A percentile compares a stretch with the other conserved stretches of the same genome.
These are phyloP conservation scores for Tokudaia muenninki DNA, from an alignment of 2,797 vertebrate genomes.

Conservation along the genomic window DNA sequence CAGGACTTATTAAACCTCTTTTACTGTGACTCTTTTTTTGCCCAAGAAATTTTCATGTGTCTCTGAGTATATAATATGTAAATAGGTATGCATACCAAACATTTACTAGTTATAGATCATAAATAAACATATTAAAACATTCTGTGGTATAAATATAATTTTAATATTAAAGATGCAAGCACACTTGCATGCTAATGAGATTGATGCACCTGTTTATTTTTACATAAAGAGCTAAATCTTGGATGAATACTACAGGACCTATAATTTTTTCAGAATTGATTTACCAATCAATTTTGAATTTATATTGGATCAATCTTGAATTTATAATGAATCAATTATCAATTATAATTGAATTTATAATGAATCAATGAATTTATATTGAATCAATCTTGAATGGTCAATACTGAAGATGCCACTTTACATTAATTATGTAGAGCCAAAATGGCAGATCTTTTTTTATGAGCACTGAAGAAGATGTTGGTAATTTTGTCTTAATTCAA, in stretches of 20 bases:
- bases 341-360: background rate
- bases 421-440: background rate
- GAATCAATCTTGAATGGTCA: background rate
- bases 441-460: background rate
- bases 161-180: background rate
- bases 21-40: background rate
- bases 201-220: background rate
- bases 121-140: background rate
- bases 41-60: background rate
- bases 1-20: background rate
- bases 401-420: background rate
- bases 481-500: background rate
- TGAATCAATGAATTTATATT: too few relatives aligned
- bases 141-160: background rate
- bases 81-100: background rate
- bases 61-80: background rate
- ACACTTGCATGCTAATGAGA: background rate
- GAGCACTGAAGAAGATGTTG: background rate
- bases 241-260: background rate
- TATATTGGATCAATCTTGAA: too few relatives aligned
- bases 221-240: background rate
- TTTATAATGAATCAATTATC: too few relatives aligned
- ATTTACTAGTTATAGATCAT: background rate
- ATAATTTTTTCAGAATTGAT: background rate
- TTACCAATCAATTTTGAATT: too few relatives aligned